phyloP scores from a whole-genome alignment of 2,113 vertebrate genomes.

The Plectropomus leopardus region DNA sequence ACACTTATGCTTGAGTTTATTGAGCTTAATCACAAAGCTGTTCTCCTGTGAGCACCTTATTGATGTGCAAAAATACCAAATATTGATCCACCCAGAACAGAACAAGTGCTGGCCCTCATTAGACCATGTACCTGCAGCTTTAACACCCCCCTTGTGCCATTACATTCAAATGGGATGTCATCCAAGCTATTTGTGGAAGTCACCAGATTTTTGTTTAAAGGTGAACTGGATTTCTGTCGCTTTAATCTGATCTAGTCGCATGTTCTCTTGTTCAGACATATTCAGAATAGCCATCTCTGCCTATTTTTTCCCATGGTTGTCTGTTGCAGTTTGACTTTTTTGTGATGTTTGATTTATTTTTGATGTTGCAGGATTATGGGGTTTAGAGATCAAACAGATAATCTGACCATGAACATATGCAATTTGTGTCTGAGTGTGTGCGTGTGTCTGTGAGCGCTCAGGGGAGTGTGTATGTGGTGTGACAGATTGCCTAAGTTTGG shows the following conservation, averaged over 20 bases:
- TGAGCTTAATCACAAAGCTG: background rate
- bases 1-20: background rate
- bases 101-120: background rate
- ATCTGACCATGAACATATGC: constrained; percentile 79
- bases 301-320: constrained; percentile 5
- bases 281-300: background rate
- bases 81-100: background rate
- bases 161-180: background rate
- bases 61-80: background rate
- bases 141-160: background rate
- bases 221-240: background rate
- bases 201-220: background rate
- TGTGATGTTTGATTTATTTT: constrained; percentile 65
- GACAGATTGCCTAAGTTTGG: constrained; percentile 55
- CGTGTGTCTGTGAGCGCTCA: constrained; percentile 16
- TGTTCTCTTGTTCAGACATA: background rate
- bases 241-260: background rate
- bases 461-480: constrained; percentile 37
- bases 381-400: constrained; percentile 78
- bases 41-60: constrained; percentile 1
- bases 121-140: background rate
- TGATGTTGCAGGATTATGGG: constrained; percentile 73
- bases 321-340: background rate
- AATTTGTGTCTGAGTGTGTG: constrained; percentile 61
- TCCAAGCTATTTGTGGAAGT: background rate